Evolutionary conservation across 1,140 invertebrate species (phyloP).

Genomic region (Drosophila sulfurigaster): DNA sequence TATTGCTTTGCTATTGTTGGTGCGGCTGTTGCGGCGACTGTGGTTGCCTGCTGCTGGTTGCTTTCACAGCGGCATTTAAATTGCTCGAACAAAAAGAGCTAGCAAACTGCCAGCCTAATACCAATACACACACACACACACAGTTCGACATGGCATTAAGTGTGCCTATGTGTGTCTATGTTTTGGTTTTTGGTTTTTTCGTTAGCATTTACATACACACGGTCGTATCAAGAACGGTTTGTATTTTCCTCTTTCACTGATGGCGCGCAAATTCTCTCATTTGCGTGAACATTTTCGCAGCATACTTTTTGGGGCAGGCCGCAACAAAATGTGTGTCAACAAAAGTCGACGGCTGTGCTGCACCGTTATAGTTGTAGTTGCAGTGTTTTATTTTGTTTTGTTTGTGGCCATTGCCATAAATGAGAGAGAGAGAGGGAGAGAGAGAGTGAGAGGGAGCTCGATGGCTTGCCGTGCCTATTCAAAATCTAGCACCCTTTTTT

Average conservation of each 20-base stretch:
- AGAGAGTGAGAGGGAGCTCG: too few species aligned
- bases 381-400: slow-evolving; percentile 34
- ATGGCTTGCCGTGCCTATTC: slow-evolving; percentile 2
- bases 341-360: slow-evolving; percentile 44
- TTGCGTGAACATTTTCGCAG: slow-evolving; percentile 65
- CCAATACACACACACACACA: slow-evolving; percentile 44
- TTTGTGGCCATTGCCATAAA: slow-evolving; percentile 30
- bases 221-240: neutral
- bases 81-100: slow-evolving; percentile 69
- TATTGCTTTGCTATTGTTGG: slow-evolving; percentile 59
- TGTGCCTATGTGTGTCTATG: neutral
- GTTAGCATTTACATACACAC: neutral
- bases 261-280: slow-evolving; percentile 74
- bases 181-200: slow-evolving; percentile 19
- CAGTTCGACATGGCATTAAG: slow-evolving; percentile 8
- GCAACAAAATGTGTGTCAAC: slow-evolving; percentile 75
- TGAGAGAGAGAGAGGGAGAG: neutral
- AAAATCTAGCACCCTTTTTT: slow-evolving; percentile 30
- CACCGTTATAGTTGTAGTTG: slow-evolving; percentile 13
- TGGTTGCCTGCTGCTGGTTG: slow-evolving; percentile 34
- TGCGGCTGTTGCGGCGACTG: slow-evolving; percentile 54
- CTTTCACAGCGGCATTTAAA: slow-evolving; percentile 63
- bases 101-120: slow-evolving; percentile 67
- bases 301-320: slow-evolving; percentile 61
- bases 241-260: slow-evolving; percentile 32